These are phyloP conservation scores for Amblyopsis hoosieri DNA, from an alignment of 2,797 vertebrate genomes.

Conservation along the genomic window DNA sequence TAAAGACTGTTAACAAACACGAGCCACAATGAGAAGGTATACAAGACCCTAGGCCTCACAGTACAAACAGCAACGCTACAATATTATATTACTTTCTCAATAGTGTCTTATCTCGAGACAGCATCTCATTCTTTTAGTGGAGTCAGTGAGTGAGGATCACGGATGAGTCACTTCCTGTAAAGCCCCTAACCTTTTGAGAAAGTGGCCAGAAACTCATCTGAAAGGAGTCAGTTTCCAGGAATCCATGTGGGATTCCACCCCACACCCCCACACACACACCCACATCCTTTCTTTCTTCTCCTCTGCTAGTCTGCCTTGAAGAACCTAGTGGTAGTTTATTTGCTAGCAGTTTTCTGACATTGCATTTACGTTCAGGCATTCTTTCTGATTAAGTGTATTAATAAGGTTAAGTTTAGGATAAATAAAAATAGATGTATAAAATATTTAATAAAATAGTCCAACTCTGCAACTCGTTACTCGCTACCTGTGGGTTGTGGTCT, in stretches of 20 bases:
- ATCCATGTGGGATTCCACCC: conserved; percentile 54
- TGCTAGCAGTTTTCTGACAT: too few species aligned
- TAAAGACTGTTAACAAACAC: too few species aligned
- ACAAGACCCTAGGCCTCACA: too few species aligned
- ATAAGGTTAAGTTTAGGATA: too few species aligned
- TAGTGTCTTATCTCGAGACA: not conserved
- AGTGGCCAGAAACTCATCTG: conserved; percentile 35
- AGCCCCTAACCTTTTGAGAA: conserved; percentile 47
- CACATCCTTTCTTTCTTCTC: conserved; percentile 4
- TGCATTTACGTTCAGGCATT: too few species aligned
- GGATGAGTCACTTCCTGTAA: conserved; percentile 56
- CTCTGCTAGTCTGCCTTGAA: conserved; percentile 8
- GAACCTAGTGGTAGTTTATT: too few species aligned
- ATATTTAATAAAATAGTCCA: not conserved
- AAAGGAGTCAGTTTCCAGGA: conserved; percentile 60
- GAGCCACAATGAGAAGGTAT: too few species aligned
- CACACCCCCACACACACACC: not conserved
- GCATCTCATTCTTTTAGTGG: not conserved
- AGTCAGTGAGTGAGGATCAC: conserved; percentile 5
- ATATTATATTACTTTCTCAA: not conserved
- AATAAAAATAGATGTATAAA: too few species aligned
- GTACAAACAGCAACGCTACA: too few species aligned
- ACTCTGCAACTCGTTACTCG: conserved; percentile 10
- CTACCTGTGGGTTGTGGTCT: conserved; percentile 18
- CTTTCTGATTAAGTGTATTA: too few species aligned